These are phyloP conservation scores for Mythimna albipuncta DNA, from an alignment of 2,888 invertebrate genomes.

Conservation along the genomic window DNA sequence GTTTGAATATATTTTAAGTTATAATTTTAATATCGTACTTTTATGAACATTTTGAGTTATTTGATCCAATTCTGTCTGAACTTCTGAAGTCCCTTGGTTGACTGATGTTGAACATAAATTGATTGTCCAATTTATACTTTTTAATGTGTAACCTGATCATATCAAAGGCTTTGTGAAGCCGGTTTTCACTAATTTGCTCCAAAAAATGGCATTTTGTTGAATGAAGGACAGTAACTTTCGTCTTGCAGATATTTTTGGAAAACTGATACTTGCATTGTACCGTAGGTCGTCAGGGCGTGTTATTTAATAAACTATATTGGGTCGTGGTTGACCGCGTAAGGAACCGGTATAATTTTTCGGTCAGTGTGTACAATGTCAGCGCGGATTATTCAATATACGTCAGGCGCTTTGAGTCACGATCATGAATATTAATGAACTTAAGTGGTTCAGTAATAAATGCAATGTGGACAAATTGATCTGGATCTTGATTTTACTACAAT, in stretches of 20 bases:
- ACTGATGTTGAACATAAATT: slow-evolving; percentile 64
- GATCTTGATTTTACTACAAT: not conserved
- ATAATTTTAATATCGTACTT: slow-evolving; percentile 54
- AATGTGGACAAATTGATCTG: slow-evolving; percentile 7
- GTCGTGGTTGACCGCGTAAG: slow-evolving; percentile 30
- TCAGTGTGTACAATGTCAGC: slow-evolving; percentile 64
- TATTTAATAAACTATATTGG: slow-evolving; percentile 33
- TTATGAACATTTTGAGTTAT: slow-evolving; percentile 53
- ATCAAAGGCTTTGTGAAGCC: slow-evolving; percentile 42
- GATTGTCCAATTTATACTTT: slow-evolving; percentile 67
- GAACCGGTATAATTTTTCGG: slow-evolving; percentile 56
- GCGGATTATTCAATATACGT: slow-evolving; percentile 44
- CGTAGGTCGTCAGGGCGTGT: slow-evolving; percentile 42
- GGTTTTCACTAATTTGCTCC: slow-evolving; percentile 60
- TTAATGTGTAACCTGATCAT: slow-evolving; percentile 48
- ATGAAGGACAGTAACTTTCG: slow-evolving; percentile 71
- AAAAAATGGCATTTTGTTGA: slow-evolving; percentile 53
- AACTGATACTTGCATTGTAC: slow-evolving; percentile 31
- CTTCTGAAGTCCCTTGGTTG: slow-evolving; percentile 46
- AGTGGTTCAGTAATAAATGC: slow-evolving; percentile 14
- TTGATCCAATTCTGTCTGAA: slow-evolving; percentile 44
- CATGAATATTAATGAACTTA: slow-evolving; percentile 46
- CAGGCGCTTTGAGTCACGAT: slow-evolving; percentile 46
- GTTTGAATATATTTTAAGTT: not conserved
- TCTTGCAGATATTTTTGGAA: slow-evolving; percentile 58